Evolutionary conservation across 2,888 invertebrate species (phyloP).

Genomic region (Nemotelus pantherinus): DNA sequence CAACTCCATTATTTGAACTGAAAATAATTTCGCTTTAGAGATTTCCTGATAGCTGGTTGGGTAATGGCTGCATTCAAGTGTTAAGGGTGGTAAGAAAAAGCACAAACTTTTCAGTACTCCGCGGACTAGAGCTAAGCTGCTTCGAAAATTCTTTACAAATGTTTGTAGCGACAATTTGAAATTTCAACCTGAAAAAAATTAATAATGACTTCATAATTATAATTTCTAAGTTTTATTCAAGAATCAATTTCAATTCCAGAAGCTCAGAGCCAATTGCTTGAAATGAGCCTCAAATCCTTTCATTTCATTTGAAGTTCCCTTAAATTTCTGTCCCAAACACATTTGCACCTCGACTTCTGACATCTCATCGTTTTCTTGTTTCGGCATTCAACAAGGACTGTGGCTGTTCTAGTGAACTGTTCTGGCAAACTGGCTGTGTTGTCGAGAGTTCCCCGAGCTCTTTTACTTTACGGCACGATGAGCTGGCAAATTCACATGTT

Average conservation of each 20-base stretch:
- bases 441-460: constrained; percentile 20
- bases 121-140: neutral
- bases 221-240: neutral
- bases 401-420: neutral
- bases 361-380: neutral
- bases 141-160: neutral
- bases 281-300: neutral
- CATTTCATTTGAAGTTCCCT: neutral
- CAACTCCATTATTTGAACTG: constrained; percentile 18
- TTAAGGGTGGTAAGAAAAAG: too few species aligned
- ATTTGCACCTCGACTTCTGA: too few species aligned
- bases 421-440: neutral
- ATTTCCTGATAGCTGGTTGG: neutral
- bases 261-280: neutral
- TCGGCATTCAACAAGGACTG: neutral
- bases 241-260: neutral
- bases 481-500: constrained; percentile 41
- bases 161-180: neutral
- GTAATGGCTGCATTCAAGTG: too few species aligned
- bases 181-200: too few species aligned
- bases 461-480: constrained; percentile 29
- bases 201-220: neutral
- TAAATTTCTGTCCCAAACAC: neutral
- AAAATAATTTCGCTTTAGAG: neutral
- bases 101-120: too few species aligned